These are phyloP conservation scores for Emmelina monodactyla DNA, from an alignment of 2,888 invertebrate genomes.

Conservation along the genomic window DNA sequence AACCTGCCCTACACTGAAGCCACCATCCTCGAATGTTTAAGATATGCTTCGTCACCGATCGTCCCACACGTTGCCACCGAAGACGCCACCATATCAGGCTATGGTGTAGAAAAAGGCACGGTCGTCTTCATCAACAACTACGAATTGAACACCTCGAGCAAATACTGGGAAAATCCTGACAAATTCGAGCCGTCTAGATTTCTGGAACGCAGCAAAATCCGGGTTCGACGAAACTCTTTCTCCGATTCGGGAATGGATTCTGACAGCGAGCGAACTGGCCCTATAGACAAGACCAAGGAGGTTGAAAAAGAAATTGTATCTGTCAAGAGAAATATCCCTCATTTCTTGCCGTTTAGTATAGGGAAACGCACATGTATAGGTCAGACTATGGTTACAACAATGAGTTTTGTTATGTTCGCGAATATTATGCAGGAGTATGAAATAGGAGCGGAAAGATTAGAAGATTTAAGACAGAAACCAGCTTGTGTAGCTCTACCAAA, in stretches of 20 bases:
- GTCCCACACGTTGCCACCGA: slow-evolving; percentile 89
- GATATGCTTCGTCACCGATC: slow-evolving; percentile 85
- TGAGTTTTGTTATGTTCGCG: slow-evolving; percentile 76
- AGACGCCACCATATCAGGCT: slow-evolving; percentile 76
- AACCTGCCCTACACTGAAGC: slow-evolving; percentile 83
- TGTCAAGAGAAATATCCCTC: slow-evolving; percentile 67
- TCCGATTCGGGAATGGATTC: slow-evolving; percentile 68
- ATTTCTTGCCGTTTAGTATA: slow-evolving; percentile 86
- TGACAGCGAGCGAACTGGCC: slow-evolving; percentile 38
- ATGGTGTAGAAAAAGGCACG: slow-evolving; percentile 77
- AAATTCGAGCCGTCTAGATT: slow-evolving; percentile 81
- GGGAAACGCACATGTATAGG: slow-evolving; percentile 89
- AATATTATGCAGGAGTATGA: slow-evolving; percentile 77
- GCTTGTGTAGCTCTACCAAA: slow-evolving; percentile 80
- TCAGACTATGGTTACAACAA: slow-evolving; percentile 79
- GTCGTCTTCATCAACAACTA: slow-evolving; percentile 87
- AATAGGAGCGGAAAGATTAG: slow-evolving; percentile 61
- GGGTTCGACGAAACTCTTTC: slow-evolving; percentile 44
- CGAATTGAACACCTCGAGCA: slow-evolving; percentile 75
- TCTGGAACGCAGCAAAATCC: slow-evolving; percentile 52
- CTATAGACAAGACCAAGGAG: slow-evolving; percentile 26
- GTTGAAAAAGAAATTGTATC: slow-evolving; percentile 40
- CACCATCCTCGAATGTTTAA: slow-evolving; percentile 78
- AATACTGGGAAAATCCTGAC: slow-evolving; percentile 77
- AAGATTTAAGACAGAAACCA: slow-evolving; percentile 65